phyloP scores from a whole-genome alignment of 2,888 invertebrate species.

The Ectemnius lituratus region DNA sequence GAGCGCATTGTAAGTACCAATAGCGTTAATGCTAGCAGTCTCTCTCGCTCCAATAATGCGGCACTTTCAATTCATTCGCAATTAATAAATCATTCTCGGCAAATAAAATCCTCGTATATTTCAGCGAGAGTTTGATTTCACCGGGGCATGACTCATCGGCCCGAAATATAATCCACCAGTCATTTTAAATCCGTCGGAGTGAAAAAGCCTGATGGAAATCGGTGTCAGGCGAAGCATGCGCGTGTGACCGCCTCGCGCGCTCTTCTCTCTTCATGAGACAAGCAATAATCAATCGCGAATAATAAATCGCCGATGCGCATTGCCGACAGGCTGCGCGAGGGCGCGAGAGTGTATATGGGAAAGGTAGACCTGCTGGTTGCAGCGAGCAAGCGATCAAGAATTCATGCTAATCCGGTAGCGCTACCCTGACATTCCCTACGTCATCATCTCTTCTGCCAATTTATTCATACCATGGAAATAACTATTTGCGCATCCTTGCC shows the following conservation, averaged over 20 bases:
- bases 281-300: slow-evolving; percentile 7
- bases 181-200: too few species aligned
- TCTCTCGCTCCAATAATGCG: neutral
- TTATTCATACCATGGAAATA: neutral
- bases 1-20: too few species aligned
- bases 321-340: neutral
- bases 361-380: too few species aligned
- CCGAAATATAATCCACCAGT: too few species aligned
- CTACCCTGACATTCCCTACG: neutral
- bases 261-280: too few species aligned
- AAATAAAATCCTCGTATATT: slow-evolving; percentile 19
- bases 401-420: neutral
- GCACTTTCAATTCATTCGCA: slow-evolving; percentile 30
- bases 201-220: slow-evolving; percentile 12
- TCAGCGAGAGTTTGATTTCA: slow-evolving; percentile 3
- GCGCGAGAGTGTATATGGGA: neutral
- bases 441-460: neutral
- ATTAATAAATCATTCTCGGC: slow-evolving; percentile 36
- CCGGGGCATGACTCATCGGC: too few species aligned
- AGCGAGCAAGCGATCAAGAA: neutral
- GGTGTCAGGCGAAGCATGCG: neutral
- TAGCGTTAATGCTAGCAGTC: too few species aligned
- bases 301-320: neutral
- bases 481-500: neutral
- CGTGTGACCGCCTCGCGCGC: too few species aligned